Percentiles rank a stretch among this genome's conserved stretches.
Evolutionary conservation across 1,140 invertebrate species (phyloP).

Genomic region (Stenopsyche tienmushanensis): DNA sequence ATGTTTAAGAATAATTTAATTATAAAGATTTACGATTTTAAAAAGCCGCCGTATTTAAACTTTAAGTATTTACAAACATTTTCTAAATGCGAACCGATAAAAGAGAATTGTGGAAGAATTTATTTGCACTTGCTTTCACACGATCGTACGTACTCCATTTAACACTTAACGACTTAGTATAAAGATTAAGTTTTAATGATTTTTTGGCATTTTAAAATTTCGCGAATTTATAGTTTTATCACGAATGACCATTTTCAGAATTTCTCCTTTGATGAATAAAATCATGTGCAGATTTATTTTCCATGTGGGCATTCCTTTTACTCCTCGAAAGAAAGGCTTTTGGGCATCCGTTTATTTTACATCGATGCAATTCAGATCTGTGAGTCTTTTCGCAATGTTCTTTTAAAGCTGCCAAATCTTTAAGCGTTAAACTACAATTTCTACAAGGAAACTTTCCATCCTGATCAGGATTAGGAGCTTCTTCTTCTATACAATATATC

Average conservation of each 20-base stretch:
- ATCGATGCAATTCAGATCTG: slow-evolving; percentile 62
- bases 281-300: slow-evolving; percentile 54
- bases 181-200: no score
- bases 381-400: slow-evolving; percentile 67
- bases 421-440: slow-evolving; percentile 59
- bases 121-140: no score
- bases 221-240: no score
- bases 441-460: slow-evolving; percentile 61
- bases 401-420: slow-evolving; percentile 57
- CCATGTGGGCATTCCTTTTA: slow-evolving; percentile 67
- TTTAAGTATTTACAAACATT: no score
- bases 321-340: slow-evolving; percentile 72
- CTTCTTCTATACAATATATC: slow-evolving; percentile 53
- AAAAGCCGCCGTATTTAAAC: no score
- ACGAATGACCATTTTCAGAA: slow-evolving; percentile 36
- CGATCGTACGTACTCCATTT: no score
- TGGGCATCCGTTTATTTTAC: slow-evolving; percentile 66
- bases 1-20: no score
- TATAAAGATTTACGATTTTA: no score
- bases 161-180: no score
- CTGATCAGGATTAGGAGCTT: slow-evolving; percentile 51
- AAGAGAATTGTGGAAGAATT: no score
- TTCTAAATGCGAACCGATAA: no score
- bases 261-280: slow-evolving; percentile 45
- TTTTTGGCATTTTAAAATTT: no score